A percentile compares a stretch with the other conserved stretches of the same genome.
Evolutionary conservation across 2,888 invertebrate species (phyloP).

Genomic region (Autographa pulchrina): DNA sequence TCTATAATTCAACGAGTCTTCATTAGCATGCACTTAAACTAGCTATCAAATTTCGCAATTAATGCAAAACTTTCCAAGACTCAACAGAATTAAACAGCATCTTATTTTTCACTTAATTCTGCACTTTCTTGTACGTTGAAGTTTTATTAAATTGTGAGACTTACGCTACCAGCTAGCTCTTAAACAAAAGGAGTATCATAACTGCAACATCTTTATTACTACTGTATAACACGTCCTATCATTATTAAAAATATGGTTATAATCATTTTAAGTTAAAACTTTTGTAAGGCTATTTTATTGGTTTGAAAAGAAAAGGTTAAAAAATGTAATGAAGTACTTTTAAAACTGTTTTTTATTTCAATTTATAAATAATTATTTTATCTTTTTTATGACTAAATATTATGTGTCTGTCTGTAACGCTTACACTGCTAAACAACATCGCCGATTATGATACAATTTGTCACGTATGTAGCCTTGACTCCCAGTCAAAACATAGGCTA

Average conservation of each 20-base stretch:
- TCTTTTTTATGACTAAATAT: too few relatives aligned
- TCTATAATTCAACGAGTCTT: background rate
- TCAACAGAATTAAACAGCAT: slow-evolving; percentile 33
- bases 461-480: too few relatives aligned
- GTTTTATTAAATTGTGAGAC: slow-evolving; percentile 14
- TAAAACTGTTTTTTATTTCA: too few relatives aligned
- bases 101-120: slow-evolving; percentile 32
- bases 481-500: too few relatives aligned
- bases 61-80: slow-evolving; percentile 23
- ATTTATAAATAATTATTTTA: too few relatives aligned
- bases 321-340: too few relatives aligned
- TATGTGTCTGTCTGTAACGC: background rate
- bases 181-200: slow-evolving; percentile 2
- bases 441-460: background rate
- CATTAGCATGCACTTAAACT: slow-evolving; percentile 12
- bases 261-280: too few relatives aligned
- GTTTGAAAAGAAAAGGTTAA: too few relatives aligned
- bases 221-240: background rate
- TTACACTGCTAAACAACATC: background rate
- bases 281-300: too few relatives aligned
- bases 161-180: slow-evolving; percentile 27
- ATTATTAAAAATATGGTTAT: too few relatives aligned
- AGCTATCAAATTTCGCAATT: slow-evolving; percentile 20
- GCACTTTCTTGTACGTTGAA: slow-evolving; percentile 25
- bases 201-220: background rate